Base-by-base conservation (phyloP, 2,797 vertebrate genomes). In the Dipus sagitta region DNA sequence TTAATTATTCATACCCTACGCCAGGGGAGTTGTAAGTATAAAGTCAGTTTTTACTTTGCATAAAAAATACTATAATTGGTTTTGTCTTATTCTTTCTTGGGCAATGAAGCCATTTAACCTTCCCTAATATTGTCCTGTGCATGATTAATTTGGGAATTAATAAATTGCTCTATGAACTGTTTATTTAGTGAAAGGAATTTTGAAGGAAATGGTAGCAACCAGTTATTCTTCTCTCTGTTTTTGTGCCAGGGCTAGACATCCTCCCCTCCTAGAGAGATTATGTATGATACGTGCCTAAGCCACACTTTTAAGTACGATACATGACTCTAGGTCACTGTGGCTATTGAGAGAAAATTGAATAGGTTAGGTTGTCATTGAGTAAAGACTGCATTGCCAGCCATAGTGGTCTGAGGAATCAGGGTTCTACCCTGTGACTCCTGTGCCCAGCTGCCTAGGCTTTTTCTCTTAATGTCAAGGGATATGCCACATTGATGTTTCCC, bases 31-130 rank as follows among this genome's bases (percentile, higher is more conserved):
- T 79, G 23, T 76, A 88, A 68, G 18, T 8, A 24, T 75, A 62
- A 91, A 81, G 3, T 68, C 47, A 26, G 2, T 88, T 79, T n/a
- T 82, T 52, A 65, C 79, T 52, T 90, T 92, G 21, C 18, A 28
- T 85, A 52, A 70, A 30, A n/a, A 10, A 76, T 91, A 52, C 28
- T 81, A 0, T 84, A 75, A 30, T 28, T 92, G 42, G 20, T 9
- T 67, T 75, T 94, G 38, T 54, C 28, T 92, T 38, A 60, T 91
- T 65, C 18, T 86, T 94, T 95, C 1, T 0, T 65, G 71, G 84
- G 70, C 52, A 34, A 62, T 1, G 6, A 70, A 71, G 18, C 14
- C 18, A 78, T 77, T 86, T 77, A 68, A 71, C 24, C 14, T 95
- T 92, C 4, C 30, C 20, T 83, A 17, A 60, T 20, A 18, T 23